Evolutionary conservation across 2,888 invertebrate species (phyloP), one percentile per base, ranked within the genome.

Genomic region (Masnerella sp.): DNA sequence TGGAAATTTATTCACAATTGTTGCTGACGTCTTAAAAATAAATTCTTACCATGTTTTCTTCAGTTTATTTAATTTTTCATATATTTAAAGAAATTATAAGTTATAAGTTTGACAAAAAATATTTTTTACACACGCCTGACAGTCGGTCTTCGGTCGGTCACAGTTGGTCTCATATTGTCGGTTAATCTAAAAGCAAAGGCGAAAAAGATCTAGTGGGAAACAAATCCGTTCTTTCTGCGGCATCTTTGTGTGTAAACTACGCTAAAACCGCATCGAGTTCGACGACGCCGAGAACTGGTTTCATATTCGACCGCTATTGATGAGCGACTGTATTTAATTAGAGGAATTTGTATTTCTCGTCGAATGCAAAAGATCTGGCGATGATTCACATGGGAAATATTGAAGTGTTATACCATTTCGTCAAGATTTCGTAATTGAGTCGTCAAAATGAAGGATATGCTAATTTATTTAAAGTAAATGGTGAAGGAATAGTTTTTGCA

Each of bases 221-320:
- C 58, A 45, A 59, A 59, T 59, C 58, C 61, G 18, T 38, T 49
- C 40, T 49, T 61, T 61, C 40, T 30, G 40, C 61, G 40, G 40
- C 32, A 20, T 32, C 61, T 61, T 49, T 61, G 28, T 40, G 30
- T 8, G 15, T 40, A 32, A 25, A 36, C 9, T 30, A 38, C 38
- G 17, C 20, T 61, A 40, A 40, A 61, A 61, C 47, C 40, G 49
- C 40, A 61, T 49, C 61, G 8, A 40, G 22, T 49, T 45, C 38
- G 47, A 36, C 47, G 45, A 61, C 36, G 61, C 40, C 15, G 40
- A 61, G 49, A 61, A 61, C 61, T 61, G 61, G 61, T 61, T 61
- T 49, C 40, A 40, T 42, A 38, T 61, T 49, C 18, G 15, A 5
- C 12, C 7, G 8, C 12, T 40, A 40, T 49, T 40, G 49, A 61